Base-by-base conservation (phyloP, 1,140 invertebrate species). In the Anastatus disparis region DNA sequence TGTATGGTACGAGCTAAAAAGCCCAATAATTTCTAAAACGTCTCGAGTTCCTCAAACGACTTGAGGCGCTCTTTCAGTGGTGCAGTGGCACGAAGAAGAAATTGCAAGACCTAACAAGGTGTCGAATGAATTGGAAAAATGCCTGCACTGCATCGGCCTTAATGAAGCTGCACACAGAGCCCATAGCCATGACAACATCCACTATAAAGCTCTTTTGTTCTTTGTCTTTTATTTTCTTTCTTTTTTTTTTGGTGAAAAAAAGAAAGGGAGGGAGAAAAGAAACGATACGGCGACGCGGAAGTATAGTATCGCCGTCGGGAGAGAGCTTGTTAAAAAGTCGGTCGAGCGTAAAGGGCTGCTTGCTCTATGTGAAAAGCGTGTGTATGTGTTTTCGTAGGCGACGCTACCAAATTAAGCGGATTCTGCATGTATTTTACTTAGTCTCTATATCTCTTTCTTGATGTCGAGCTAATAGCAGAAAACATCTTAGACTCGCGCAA, bases 331-430 rank as follows among this genome's bases (percentile, higher is more conserved):
- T 69, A 53, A 50, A 63, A 48, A 46, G 48, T 64, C 48, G 55
- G 61, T 61, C 40, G 48, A 52, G 27, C 61, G 44, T 24, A 38
- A 50, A 55, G 24, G 17, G 53, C 66, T 65, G 63, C 22, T 22
- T n/a, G n/a, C n/a, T n/a, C n/a, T n/a, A n/a, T n/a, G n/a, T n/a
- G n/a, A n/a, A n/a, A n/a, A 35, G 31, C 31, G 31, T 35, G 10
- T 10, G 31, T 0, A 1, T 15, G 55, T 75, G 67, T 75, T 73
- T 73, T 73, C 46, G 27, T 53, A 65, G 35, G 42, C 44, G 22
- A n/a, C 20, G 35, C 7, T 15, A 17, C 31, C 24, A 66, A 67
- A 67, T 67, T 59, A 61, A 67, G 55, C 70, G 50, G 44, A 46
- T 72, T 63, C 64, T 38, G 56, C 38, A 24, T 13, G 50, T 52